Evolutionary conservation across 1,140 invertebrate genomes (phyloP), one percentile per base, ranked within the genome.

Genomic region (Sitophilus oryzae): DNA sequence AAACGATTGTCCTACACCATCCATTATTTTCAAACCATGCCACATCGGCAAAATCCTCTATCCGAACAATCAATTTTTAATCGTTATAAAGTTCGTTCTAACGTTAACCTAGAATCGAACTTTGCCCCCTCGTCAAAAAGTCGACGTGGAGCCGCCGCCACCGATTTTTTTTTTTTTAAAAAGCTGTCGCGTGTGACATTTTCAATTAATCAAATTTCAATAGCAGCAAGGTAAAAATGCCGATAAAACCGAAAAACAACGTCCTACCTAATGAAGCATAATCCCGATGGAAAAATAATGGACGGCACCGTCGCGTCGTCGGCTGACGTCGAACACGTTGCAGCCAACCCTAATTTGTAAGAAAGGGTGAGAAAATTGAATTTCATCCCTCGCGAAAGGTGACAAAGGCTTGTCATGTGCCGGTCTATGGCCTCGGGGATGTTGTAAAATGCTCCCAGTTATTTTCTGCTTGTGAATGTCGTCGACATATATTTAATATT

Each of bases 301-400:
- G 44, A 35, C 8, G 44, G 2, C 22, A 23, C n/a, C n/a, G n/a
- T n/a, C n/a, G n/a, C n/a, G n/a, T n/a, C n/a, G 15, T 46, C n/a
- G 44, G 23, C 44, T 46, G 44, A 46, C 44, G 22, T 19, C n/a
- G 21, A 46, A 46, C 42, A 21, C 25, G 42, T 46, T 40, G 21
- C 40, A 53, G 42, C 41, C 40, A 48, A 49, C 47, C 40, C 53
- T 34, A 56, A 56, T 48, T 55, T 46, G 44, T 46, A 34, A 35
- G 44, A 35, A 46, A 46, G 44, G 44, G 44, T 46, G 44, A 15
- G 44, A 46, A 46, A 46, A 46, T 46, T 46, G 44, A 46, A 46
- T 46, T 35, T 46, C 22, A 14, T 46, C 44, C 21, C 16, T 6
- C 25, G 30, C 22, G 23, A 35, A 34, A 46, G 44, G 44, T 46